Conservation (phyloP, 2,797 vertebrate genomes). For the Hoplostethus atlanticus region DNA sequence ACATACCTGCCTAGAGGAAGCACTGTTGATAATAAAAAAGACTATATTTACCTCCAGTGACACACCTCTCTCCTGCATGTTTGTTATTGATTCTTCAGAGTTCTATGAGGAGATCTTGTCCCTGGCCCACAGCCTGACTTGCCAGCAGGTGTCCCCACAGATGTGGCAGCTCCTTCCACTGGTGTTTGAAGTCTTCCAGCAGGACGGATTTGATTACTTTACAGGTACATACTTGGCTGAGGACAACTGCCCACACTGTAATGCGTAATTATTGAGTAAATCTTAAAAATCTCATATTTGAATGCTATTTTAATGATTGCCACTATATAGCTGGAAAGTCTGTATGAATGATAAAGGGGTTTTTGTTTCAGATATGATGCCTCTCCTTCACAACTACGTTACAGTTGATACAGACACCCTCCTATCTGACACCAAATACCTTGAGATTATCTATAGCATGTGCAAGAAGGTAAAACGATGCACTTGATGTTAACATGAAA, state of each 20-base stretch:
- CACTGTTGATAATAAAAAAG: neutral
- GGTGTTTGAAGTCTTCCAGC: conserved; percentile 98
- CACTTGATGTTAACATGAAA: neutral
- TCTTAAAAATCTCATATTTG: too few species aligned
- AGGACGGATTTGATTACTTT: conserved; percentile 99
- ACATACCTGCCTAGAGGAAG: neutral
- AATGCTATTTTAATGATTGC: neutral
- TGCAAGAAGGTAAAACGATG: conserved; percentile 93
- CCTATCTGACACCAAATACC: conserved; percentile 97
- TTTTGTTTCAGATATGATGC: conserved; percentile 95
- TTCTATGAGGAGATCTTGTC: conserved; percentile 99
- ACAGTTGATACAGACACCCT: conserved; percentile 98
- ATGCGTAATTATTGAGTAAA: neutral
- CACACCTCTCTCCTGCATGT: neutral
- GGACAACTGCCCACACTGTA: neutral
- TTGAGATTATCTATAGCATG: conserved; percentile 99
- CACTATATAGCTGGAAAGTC: neutral
- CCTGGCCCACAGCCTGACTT: conserved; percentile 97
- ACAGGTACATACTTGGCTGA: conserved; percentile 85
- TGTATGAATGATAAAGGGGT: neutral
- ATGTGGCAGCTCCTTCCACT: conserved; percentile 99
- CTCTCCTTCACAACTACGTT: conserved; percentile 98
- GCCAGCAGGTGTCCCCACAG: conserved; percentile 97
- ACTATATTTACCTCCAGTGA: conserved; percentile 2
- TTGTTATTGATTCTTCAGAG: conserved; percentile 81